Conservation (phyloP, 2,888 invertebrate species). For the Oscheius sp. region DNA sequence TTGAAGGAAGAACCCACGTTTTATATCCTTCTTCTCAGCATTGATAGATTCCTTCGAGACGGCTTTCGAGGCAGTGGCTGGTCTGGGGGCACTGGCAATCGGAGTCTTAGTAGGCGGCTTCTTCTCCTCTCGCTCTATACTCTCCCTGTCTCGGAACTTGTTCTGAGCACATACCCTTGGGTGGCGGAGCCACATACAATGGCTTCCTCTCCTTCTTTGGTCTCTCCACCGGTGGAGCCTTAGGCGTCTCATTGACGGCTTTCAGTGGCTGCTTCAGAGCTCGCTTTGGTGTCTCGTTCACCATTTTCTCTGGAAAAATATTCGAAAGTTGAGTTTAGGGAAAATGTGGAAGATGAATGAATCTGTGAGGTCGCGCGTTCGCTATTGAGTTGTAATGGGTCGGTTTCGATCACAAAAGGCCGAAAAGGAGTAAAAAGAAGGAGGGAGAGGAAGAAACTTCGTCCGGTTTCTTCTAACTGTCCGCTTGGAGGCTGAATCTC, state of each 20-base stretch:
- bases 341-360: background rate
- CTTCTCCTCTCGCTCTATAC: slow-evolving; percentile 45
- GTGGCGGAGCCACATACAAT: slow-evolving; percentile 54
- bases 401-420: slow-evolving; percentile 4
- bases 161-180: slow-evolving; percentile 42
- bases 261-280: slow-evolving; percentile 45
- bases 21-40: slow-evolving; percentile 15
- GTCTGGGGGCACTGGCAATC: background rate
- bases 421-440: no score
- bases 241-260: slow-evolving; percentile 40
- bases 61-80: background rate
- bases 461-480: no score
- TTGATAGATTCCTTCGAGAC: slow-evolving; percentile 4
- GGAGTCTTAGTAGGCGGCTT: slow-evolving; percentile 29
- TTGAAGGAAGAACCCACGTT: slow-evolving; percentile 2
- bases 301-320: slow-evolving; percentile 39
- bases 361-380: background rate
- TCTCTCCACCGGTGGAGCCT: slow-evolving; percentile 46
- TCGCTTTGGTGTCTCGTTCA: slow-evolving; percentile 33
- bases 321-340: background rate
- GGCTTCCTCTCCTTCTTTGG: slow-evolving; percentile 56
- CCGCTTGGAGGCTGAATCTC: no score
- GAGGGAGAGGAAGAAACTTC: no score
- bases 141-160: no score
- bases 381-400: background rate